Percentiles rank a stretch among this genome's conserved stretches.
These are phyloP conservation scores for Alethe diademata DNA, from an alignment of 2,113 vertebrate genomes.

Conservation along the genomic window DNA sequence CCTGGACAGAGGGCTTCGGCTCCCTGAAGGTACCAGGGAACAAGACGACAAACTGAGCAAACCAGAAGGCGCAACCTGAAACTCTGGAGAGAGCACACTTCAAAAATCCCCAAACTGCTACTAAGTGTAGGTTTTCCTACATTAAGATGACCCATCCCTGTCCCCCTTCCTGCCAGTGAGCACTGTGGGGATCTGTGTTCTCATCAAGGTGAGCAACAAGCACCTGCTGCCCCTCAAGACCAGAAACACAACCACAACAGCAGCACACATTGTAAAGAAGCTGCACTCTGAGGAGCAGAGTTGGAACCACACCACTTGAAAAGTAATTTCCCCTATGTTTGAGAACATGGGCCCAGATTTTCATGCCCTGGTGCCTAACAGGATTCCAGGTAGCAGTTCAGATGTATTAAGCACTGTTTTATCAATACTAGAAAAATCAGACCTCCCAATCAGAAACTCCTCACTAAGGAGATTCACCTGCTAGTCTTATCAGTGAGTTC, in stretches of 20 bases:
- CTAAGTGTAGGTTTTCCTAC: not conserved
- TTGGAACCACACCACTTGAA: not conserved
- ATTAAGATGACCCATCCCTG: not conserved
- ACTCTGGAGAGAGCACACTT: not conserved
- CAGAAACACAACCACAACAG: not conserved
- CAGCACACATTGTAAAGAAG: not conserved
- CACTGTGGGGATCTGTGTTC: not conserved
- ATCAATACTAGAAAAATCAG: not conserved
- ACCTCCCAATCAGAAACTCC: not conserved
- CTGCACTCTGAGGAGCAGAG: not conserved
- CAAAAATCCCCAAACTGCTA: not conserved
- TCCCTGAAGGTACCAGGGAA: not conserved
- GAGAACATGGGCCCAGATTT: not conserved
- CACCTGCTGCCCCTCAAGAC: not conserved
- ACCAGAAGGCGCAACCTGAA: not conserved
- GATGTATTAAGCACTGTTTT: not conserved
- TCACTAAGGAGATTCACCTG: not conserved
- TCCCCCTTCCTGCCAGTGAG: not conserved
- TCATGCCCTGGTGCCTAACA: not conserved
- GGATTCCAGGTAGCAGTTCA: not conserved
- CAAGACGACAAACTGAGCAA: not conserved
- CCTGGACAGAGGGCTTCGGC: not conserved
- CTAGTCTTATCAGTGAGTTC: not conserved
- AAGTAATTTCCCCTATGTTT: not conserved
- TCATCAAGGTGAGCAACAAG: not conserved